Conservation (phyloP, 2,113 vertebrate species). For the Prunella fulvescens region DNA sequence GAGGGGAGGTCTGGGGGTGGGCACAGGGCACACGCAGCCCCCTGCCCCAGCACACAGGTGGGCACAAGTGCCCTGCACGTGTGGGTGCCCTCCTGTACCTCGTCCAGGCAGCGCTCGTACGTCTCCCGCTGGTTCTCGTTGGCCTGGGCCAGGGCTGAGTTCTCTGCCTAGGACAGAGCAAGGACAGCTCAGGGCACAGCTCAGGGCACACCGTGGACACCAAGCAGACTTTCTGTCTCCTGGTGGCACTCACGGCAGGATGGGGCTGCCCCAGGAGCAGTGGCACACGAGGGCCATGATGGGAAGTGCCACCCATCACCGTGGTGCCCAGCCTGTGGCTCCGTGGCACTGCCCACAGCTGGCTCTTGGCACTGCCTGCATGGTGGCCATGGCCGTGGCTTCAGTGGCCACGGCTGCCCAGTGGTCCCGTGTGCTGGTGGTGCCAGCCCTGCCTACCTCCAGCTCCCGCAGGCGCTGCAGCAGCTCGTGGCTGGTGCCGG, state of each 20-base stretch:
- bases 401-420: background rate
- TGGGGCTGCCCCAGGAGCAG: background rate
- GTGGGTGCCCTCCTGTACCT: constrained; percentile 63
- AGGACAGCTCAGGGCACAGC: background rate
- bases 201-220: background rate
- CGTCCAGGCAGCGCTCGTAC: constrained; percentile 91
- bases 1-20: background rate
- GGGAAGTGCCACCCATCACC: rapidly evolving
- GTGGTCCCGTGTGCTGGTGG: background rate
- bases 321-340: rapidly evolving
- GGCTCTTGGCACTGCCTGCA: background rate
- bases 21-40: background rate
- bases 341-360: rapidly evolving
- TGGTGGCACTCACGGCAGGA: background rate
- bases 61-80: rapidly evolving
- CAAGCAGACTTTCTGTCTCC: background rate
- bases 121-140: constrained; percentile 95
- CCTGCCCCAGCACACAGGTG: rapidly evolving
- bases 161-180: constrained; percentile 80
- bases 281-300: rapidly evolving
- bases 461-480: constrained; percentile 78
- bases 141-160: constrained; percentile 86
- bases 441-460: constrained; percentile 47
- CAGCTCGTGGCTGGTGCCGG: constrained; percentile 71
- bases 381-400: background rate